Percentiles rank a stretch among this genome's conserved stretches.
Evolutionary conservation across 1,140 invertebrate genomes (phyloP).

Genomic region (Laodelphax striatellus): DNA sequence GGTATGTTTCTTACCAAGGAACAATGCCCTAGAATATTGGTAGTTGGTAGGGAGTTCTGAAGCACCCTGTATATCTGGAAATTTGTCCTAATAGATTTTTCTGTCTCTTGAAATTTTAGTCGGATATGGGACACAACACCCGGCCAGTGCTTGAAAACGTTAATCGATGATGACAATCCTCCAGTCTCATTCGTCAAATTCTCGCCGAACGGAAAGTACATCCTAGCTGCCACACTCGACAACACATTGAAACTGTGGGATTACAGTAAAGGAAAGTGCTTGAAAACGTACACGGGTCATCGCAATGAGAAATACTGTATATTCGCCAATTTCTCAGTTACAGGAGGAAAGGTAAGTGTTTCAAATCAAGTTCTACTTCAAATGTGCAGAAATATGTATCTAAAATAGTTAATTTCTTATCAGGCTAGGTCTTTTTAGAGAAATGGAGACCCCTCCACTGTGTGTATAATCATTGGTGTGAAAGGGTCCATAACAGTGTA

Average conservation of each 20-base stretch:
- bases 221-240: constrained; percentile 93
- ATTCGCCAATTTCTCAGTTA: constrained; percentile 99
- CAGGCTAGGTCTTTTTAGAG: too few species aligned
- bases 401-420: too few species aligned
- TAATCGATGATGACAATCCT: constrained; percentile 94
- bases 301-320: constrained; percentile 99
- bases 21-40: too few species aligned
- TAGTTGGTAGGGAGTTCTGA: too few species aligned
- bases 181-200: constrained; percentile 99
- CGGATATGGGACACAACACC: constrained; percentile 99
- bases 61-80: too few species aligned
- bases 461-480: too few species aligned
- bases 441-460: too few species aligned
- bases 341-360: constrained; percentile 83
- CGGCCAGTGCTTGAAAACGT: constrained; percentile 96
- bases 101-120: constrained; percentile 49
- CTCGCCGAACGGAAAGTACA: constrained; percentile 99
- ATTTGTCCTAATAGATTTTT: too few species aligned
- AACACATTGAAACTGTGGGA: constrained; percentile 99
- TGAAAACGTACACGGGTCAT: constrained; percentile 97
- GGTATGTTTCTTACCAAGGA: too few species aligned
- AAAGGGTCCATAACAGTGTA: too few species aligned
- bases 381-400: constrained; percentile 4
- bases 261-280: constrained; percentile 93
- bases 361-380: neutral